Evolutionary conservation across 2,797 vertebrate species (phyloP), one percentile per base, ranked within the genome.

Genomic region (Rachycentron canadum): DNA sequence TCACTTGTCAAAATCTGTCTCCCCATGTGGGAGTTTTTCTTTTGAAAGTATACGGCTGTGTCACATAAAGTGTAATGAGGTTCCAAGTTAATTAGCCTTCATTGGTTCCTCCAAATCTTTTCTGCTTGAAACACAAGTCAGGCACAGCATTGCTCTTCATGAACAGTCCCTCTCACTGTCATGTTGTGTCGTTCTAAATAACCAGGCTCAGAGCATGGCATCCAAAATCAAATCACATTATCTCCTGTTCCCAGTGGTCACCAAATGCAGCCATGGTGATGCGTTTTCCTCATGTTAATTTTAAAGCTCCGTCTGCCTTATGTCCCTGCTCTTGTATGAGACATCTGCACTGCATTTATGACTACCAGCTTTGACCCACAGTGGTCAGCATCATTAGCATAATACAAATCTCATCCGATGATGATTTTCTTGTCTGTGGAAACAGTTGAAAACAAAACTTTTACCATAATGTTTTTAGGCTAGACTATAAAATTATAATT

Each of bases 291-390:
- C 12, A 45, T 81, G 73, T 56, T 74, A 4, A 60, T 70, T 73
- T 69, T 61, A 66, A 59, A 64, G 55, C 67, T 65, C 71, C 13
- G 0, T 73, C 68, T 81, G 73, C 38, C 55, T 76, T 55, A 77
- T 60, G 61, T 73, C 58, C 23, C 40, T 26, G 30, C 11, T 76
- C 72, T 71, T 67, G 67, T 67, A 11, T 38, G 49, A 66, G 60
- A 76, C 75, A 81, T 82, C 76, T 85, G 68, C 58, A 76, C 63
- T 59, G 45, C 69, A 25, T 87, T 86, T 78, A 83, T 70, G 70
- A 70, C 59, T 32, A 53, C 17, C 23, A 49, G 45, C 61, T 47
- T 26, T 82, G 70, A 76, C 76, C 69, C 9, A 8, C 55, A 40
- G 67, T 52, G 70, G 70, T 57, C 62, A 80, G 60, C 43, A 57